phyloP scores from a whole-genome alignment of 2,888 invertebrate genomes.

The Euplexia lucipara region DNA sequence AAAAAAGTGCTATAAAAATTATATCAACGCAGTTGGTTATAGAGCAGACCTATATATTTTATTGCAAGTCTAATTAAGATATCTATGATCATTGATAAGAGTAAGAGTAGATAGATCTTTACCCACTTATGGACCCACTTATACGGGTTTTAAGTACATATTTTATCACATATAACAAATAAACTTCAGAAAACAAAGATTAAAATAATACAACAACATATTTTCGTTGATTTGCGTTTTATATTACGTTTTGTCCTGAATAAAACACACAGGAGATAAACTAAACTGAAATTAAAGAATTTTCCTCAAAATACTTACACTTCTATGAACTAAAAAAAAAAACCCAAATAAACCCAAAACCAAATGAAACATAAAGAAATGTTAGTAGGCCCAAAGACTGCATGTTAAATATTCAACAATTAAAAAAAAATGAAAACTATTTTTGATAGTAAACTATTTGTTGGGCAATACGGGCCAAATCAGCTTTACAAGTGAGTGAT shows the following conservation, averaged over 20 bases:
- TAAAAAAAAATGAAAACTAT: neutral
- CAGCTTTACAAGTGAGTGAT: no score
- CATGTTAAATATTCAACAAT: neutral
- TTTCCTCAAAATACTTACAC: constrained; percentile 26
- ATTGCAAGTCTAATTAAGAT: no score
- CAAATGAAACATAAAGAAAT: constrained; percentile 29
- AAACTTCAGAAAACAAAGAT: no score
- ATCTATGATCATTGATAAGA: no score
- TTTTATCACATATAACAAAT: no score
- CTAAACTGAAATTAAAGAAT: neutral
- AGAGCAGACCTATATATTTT: neutral
- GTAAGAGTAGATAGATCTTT: no score
- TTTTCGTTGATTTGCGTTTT: no score
- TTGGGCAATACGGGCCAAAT: neutral
- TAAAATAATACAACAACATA: neutral
- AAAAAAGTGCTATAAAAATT: neutral
- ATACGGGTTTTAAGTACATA: no score
- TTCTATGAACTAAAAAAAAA: neutral
- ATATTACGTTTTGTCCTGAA: neutral
- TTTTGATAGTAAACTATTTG: no score
- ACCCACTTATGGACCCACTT: no score
- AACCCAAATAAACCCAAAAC: constrained; percentile 1
- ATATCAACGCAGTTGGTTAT: no score
- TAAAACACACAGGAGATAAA: neutral
- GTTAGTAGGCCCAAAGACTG: constrained; percentile 49